Evolutionary conservation across 2,888 invertebrate species (phyloP), one percentile per base, ranked within the genome.

Genomic region (Tryphoninae sp.): DNA sequence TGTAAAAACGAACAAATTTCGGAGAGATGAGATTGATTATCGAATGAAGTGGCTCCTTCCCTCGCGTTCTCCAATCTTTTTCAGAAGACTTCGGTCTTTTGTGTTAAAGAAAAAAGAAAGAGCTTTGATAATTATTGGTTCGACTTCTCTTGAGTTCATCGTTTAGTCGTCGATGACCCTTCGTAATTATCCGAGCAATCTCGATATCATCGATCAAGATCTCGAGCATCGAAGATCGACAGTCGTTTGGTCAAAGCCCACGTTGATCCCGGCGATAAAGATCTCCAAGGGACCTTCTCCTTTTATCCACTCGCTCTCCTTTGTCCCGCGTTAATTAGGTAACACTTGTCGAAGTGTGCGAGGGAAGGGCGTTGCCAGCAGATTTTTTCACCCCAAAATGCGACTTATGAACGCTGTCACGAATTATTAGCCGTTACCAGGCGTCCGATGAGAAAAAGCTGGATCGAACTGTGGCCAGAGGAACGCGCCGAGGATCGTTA

Each of bases 321-420:
- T 72, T 61, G 76, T 80, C 72, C 59, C 23, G 72, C 33, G 76
- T 68, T 76, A 80, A 80, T 80, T 76, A 62, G 67, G 72, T 72
- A 72, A 80, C 72, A 9, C 45, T 9, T 59, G 22, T 72, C 51
- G 33, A 61, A 72, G 67, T 76, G 67, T 33, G 33, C 33, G 42
- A 76, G 76, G 71, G 9, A 72, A 72, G 72, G 76, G 67, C 76
- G 72, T 68, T 64, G 16, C 22, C 68, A 58, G 42, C 59, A 53
- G 51, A 51, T 76, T 76, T 76, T 76, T 68, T 76, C 76, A 62
- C 76, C 74, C 19, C 40, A 23, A 9, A 69, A 69, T 68, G 53
- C 72, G 61, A 53, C 16, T 59, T 45, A 2, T 3, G 55, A 62
- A 22, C 33, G 59, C 71, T 65, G 75, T 53, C 53, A 26, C 64